Conservation (phyloP, 2,797 vertebrate genomes). For the Gymnocypris eckloni region DNA sequence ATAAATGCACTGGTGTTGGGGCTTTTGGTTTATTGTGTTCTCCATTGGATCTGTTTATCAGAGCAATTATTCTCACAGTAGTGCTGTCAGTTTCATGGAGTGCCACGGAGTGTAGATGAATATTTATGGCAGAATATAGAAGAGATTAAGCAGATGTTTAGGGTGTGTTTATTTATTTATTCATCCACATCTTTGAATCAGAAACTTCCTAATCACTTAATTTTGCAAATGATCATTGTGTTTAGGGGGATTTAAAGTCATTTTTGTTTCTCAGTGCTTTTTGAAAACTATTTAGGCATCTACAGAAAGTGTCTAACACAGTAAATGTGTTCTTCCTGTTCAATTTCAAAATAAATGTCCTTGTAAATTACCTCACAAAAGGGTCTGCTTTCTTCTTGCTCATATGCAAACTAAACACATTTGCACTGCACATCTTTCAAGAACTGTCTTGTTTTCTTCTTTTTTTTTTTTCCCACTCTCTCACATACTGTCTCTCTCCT, state of each 20-base stretch:
- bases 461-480: conserved; percentile 26
- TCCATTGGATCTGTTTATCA: conserved; percentile 20
- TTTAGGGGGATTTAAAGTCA: neutral
- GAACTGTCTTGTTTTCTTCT: conserved; percentile 25
- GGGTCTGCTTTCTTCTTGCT: conserved; percentile 26
- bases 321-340: neutral
- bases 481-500: conserved; percentile 24
- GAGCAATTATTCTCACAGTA: neutral
- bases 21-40: conserved; percentile 20
- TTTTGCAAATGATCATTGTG: neutral
- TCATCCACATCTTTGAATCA: neutral
- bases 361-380: conserved; percentile 42
- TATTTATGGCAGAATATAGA: neutral
- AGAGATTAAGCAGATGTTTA: neutral
- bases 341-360: conserved; percentile 31
- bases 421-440: conserved; percentile 50
- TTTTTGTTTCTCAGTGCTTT: neutral
- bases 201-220: neutral
- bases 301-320: neutral
- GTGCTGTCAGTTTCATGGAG: conserved; percentile 3
- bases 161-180: neutral
- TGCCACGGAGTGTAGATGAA: neutral
- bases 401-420: conserved; percentile 51
- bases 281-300: neutral
- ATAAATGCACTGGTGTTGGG: conserved; percentile 27